Base-by-base conservation (phyloP, 1,140 invertebrate species). In the Heliconius eleuchia region DNA sequence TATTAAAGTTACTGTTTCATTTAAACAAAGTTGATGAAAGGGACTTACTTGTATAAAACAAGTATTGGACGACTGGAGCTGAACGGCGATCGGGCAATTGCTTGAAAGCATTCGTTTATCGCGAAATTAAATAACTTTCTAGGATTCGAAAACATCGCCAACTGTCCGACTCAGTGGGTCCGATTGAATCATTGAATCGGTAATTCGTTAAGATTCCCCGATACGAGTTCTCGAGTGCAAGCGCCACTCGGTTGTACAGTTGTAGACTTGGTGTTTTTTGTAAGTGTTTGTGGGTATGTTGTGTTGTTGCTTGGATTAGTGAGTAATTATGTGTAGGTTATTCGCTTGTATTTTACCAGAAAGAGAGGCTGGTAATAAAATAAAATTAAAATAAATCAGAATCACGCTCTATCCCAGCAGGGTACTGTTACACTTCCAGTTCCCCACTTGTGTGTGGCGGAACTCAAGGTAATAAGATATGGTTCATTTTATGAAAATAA, bases 111-210 rank as follows among this genome's bases (percentile, higher is more conserved):
- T 72, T 77, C 76, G 76, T 77, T 77, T 77, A 77, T 72, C 71
- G 70, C 46, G 27, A 72, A 77, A 77, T 71, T 71, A 77, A 77
- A 77, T 77, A 77, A 77, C 76, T 77, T 77, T 72, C 70, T 77
- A 71, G 70, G 71, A 77, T 42, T 77, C 70, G 76, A 72, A 77
- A 77, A 72, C 76, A 77, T 71, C 70, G 46, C 76, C 23, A 57
- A 77, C 42, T 57, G 71, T 76, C 74, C 76, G 76, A 73, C 46
- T 72, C 71, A 77, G 66, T 72, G 76, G 71, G 71, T 52, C 37
- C 76, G 46, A 77, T 71, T 42, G 70, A 77, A 71, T 77, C 66
- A 77, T 50, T 77, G 75, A 77, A 77, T 72, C 70, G 70, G 76
- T 77, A 57, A 77, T 71, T 77, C 71, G 70, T 72, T 77, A 50